Base-by-base conservation (phyloP, 2,797 vertebrate species). In the Rhadinocentrus ornatus region DNA sequence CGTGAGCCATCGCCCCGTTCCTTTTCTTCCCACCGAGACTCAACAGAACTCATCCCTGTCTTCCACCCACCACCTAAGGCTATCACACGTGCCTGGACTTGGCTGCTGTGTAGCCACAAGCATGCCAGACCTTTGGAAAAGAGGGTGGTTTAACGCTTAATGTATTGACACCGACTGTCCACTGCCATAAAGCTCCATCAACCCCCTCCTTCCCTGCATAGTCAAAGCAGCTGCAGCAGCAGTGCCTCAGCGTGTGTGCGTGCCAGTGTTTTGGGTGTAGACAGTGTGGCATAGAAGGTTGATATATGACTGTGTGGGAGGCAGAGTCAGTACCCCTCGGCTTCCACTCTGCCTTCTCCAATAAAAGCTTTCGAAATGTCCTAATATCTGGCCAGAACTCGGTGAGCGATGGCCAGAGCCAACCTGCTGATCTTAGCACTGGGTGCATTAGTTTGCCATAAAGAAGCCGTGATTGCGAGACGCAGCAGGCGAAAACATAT, bases 361-460 rank as follows among this genome's bases (percentile, higher is more conserved):
- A 60, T 72, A 80, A 73, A 81, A 82, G 85, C 77, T 75, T 83
- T 82, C 2, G 37, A 82, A 82, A 73, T 50, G 66, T 80, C 81
- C 87, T 81, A 54, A 82, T 75, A 80, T 82, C 75, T 80, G 82
- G 71, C 75, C 69, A 20, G 50, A 56, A 74, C 78, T 59, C 22
- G 1, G 77, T 92, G 89, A 91, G 87, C 74, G 80, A 91, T 91
- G 86, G 83, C 85, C 68, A 3, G 44, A 55, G 80, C 82, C 82
- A 78, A 89, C 81, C 85, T 91, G 91, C 90, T 92, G 90, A 92
- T 91, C 88, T 74, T 84, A 90, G 92, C 90, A 90, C 37, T 41
- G 75, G 80, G 71, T 84, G 87, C 87, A 91, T 91, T 90, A 91
- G 82, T 89, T 91, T 72, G 86, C 88, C 88, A 91, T 91, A 88